A percentile compares a stretch with the other conserved stretches of the same genome.
These are phyloP conservation scores for Cairina moschata DNA, from an alignment of 2,113 vertebrate species.

Conservation along the genomic window DNA sequence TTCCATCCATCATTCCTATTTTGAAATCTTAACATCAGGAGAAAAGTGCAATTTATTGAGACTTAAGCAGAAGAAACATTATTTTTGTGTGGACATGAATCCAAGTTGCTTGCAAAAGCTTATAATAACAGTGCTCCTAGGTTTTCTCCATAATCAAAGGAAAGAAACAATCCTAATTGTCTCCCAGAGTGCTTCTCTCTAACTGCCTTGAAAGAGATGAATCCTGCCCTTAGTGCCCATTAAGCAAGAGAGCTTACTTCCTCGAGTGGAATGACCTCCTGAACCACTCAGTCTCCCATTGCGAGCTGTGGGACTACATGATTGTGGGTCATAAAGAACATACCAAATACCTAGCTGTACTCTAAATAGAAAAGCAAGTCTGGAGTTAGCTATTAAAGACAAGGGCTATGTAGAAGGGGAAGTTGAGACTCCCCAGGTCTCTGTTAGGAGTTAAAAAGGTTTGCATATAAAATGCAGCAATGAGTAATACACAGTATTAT, in stretches of 20 bases:
- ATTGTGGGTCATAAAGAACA: neutral
- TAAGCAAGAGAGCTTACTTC: neutral
- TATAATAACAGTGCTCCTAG: neutral
- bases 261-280: slow-evolving; percentile 49
- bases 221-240: slow-evolving; percentile 24
- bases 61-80: neutral
- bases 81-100: neutral
- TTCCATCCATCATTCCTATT: rapidly evolving
- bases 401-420: neutral
- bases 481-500: rapidly evolving
- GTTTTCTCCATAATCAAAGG: neutral
- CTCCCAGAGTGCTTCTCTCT: neutral
- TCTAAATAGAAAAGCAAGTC: neutral
- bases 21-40: neutral
- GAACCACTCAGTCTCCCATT: neutral
- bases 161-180: neutral
- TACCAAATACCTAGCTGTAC: neutral
- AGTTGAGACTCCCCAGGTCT: neutral
- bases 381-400: neutral
- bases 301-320: neutral
- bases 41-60: neutral
- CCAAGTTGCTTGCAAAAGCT: neutral
- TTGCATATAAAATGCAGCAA: neutral
- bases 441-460: neutral
- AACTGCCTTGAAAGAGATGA: neutral